Conservation (phyloP, 1,140 invertebrate genomes). For the Heterodera carotae region DNA sequence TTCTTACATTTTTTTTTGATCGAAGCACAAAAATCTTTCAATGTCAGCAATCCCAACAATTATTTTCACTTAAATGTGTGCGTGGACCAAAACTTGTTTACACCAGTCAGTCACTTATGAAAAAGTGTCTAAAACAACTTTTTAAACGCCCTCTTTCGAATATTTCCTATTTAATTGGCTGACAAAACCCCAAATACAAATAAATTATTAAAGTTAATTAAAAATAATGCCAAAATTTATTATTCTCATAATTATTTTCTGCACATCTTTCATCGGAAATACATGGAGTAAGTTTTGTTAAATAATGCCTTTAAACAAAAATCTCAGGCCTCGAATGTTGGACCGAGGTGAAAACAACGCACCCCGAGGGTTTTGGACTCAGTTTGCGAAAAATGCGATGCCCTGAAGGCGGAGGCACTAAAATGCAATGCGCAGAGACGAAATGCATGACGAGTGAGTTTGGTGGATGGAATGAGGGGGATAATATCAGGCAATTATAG, state of each 20-base stretch:
- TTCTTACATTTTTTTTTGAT: neutral
- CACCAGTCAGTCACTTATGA: too few species aligned
- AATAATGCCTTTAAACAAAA: neutral
- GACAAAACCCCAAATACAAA: neutral
- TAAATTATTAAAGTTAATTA: too few species aligned
- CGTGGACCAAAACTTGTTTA: too few species aligned
- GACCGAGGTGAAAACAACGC: slow-evolving; percentile 7
- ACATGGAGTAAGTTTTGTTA: neutral
- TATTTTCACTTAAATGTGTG: too few species aligned
- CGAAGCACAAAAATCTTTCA: neutral
- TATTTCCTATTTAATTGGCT: neutral
- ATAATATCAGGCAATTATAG: too few species aligned
- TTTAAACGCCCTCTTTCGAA: neutral
- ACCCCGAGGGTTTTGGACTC: neutral
- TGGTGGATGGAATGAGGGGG: too few species aligned
- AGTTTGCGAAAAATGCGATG: neutral
- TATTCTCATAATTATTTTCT: neutral
- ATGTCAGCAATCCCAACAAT: neutral
- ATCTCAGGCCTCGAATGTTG: slow-evolving; percentile 1
- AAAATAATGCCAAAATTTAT: neutral
- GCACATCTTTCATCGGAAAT: neutral
- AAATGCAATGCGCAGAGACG: slow-evolving; percentile 11
- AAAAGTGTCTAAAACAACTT: too few species aligned
- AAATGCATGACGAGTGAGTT: neutral
- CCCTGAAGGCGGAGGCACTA: neutral